phyloP scores from a whole-genome alignment of 1,140 invertebrate genomes.

The Drosophila virilis region DNA sequence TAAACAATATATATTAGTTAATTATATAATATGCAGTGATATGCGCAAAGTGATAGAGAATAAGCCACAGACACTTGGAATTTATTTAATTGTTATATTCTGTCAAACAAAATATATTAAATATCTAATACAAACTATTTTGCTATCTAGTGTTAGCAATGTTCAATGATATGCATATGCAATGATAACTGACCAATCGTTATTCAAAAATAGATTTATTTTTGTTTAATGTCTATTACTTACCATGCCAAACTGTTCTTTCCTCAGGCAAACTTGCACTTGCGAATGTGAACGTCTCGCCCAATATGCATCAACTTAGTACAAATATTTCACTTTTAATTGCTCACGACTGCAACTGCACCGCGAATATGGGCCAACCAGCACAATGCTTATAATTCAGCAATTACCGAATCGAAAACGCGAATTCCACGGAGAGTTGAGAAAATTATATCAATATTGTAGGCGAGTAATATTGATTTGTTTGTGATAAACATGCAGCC shows the following conservation, averaged over 20 bases:
- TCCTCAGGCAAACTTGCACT: constrained; percentile 29
- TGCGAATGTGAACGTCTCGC: constrained; percentile 14
- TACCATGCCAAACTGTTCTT: constrained; percentile 48
- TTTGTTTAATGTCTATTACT: neutral
- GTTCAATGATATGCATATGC: neutral
- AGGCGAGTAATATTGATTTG: constrained; percentile 40
- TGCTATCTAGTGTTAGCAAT: neutral
- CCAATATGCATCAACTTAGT: constrained; percentile 8
- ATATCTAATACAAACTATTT: neutral
- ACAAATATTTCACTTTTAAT: constrained; percentile 69
- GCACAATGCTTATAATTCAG: constrained; percentile 49
- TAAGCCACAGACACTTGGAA: too few species aligned
- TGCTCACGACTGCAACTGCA: constrained; percentile 25
- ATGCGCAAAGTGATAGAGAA: too few species aligned
- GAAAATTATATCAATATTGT: constrained; percentile 58
- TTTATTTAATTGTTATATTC: too few species aligned
- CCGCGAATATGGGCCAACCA: constrained; percentile 8
- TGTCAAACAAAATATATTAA: neutral
- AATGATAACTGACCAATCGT: neutral
- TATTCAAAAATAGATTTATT: neutral
- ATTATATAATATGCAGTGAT: too few species aligned
- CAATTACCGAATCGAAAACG: constrained; percentile 59
- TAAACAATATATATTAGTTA: too few species aligned
- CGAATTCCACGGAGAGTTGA: constrained; percentile 63
- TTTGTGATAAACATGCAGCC: constrained; percentile 58